These are phyloP conservation scores for Vandiemenella viatica DNA, from an alignment of 2,888 invertebrate genomes.

Conservation along the genomic window DNA sequence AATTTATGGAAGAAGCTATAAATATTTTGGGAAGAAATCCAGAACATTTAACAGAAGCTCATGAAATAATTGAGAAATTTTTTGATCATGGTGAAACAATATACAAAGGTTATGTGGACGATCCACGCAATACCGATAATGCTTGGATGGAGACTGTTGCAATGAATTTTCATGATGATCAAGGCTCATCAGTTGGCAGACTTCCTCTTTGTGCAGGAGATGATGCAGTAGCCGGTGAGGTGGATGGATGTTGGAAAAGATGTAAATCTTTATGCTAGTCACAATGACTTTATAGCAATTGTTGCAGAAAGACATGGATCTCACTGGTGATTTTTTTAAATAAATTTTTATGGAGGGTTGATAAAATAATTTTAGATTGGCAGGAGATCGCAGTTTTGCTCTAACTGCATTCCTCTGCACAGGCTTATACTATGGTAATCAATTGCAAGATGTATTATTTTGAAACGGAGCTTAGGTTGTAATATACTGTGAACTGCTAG, in stretches of 20 bases:
- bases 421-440: too few species aligned
- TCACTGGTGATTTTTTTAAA: conserved; percentile 57
- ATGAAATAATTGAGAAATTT: conserved; percentile 42
- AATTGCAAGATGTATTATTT: too few species aligned
- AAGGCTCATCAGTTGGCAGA: conserved; percentile 48
- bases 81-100: conserved; percentile 53
- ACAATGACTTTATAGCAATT: conserved; percentile 55
- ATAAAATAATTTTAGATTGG: too few species aligned
- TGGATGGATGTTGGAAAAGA: conserved; percentile 69
- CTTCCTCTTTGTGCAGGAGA: conserved; percentile 74
- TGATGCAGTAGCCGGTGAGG: conserved; percentile 70
- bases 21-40: conserved; percentile 42
- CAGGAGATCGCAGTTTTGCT: too few species aligned
- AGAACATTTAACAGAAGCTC: conserved; percentile 23
- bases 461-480: too few species aligned
- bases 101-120: conserved; percentile 88
- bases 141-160: conserved; percentile 98
- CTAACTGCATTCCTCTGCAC: too few species aligned
- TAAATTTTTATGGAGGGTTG: too few species aligned
- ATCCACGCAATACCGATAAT: conserved; percentile 95
- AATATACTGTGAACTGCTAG: too few species aligned
- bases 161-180: conserved; percentile 81
- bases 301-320: conserved; percentile 46
- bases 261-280: conserved; percentile 77
- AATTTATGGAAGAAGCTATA: conserved; percentile 91